phyloP scores from a whole-genome alignment of 2,113 vertebrate species.

The Silurus glanis region DNA sequence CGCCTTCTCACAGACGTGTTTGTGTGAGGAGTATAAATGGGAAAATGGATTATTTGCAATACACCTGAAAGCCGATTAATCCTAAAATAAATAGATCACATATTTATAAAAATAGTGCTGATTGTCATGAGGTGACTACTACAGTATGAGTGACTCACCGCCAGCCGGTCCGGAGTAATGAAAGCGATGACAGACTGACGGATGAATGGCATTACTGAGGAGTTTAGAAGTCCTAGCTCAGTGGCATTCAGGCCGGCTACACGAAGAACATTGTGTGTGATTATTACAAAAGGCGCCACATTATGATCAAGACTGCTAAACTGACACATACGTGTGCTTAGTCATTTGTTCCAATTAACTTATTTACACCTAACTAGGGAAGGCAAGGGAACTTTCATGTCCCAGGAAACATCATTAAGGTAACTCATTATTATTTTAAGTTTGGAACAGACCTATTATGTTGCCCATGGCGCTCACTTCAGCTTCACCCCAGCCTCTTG shows the following conservation, averaged over 20 bases:
- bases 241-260: conserved; percentile 61
- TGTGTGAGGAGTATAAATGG: not conserved
- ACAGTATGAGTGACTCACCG: conserved; percentile 58
- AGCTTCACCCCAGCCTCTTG: conserved; percentile 60
- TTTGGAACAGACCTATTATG: conserved; percentile 62
- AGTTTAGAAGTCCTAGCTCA: conserved; percentile 58
- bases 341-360: not conserved
- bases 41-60: not conserved
- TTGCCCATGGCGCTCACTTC: conserved; percentile 59
- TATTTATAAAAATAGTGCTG: not conserved
- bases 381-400: not conserved
- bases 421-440: not conserved
- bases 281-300: not conserved
- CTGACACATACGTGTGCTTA: no score
- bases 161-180: conserved; percentile 57
- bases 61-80: not conserved
- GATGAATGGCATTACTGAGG: conserved; percentile 60
- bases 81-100: not conserved
- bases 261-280: conserved; percentile 1
- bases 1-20: not conserved
- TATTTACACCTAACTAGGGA: not conserved
- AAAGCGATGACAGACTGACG: conserved; percentile 49
- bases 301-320: no score
- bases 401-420: not conserved
- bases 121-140: not conserved